Evolutionary conservation across 2,888 invertebrate genomes (phyloP).

Genomic region (Lithophane socia): DNA sequence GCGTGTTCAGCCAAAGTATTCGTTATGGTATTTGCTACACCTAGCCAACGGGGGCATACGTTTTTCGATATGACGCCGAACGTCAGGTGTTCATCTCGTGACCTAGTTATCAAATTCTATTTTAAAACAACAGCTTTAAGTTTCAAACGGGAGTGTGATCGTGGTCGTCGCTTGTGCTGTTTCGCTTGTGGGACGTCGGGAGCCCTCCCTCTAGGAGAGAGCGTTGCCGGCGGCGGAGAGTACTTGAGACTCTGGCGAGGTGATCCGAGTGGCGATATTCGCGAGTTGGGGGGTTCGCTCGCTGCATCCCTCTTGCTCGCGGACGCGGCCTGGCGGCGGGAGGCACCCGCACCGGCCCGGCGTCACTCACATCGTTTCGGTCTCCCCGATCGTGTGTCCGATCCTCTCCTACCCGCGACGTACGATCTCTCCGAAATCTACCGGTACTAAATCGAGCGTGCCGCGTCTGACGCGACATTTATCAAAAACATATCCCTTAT

Average conservation of each 20-base stretch:
- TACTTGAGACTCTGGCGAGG: slow-evolving; percentile 87
- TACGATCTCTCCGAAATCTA: slow-evolving; percentile 86
- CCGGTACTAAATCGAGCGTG: slow-evolving; percentile 84
- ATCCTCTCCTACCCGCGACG: slow-evolving; percentile 88
- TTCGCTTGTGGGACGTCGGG: slow-evolving; percentile 71
- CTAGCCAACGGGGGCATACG: slow-evolving; percentile 89
- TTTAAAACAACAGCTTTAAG: slow-evolving; percentile 73
- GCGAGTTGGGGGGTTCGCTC: slow-evolving; percentile 80
- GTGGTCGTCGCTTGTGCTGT: slow-evolving; percentile 73
- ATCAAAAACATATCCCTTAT: slow-evolving; percentile 74
- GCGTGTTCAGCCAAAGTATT: slow-evolving; percentile 90
- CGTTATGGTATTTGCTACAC: slow-evolving; percentile 90
- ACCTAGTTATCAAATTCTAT: slow-evolving; percentile 75
- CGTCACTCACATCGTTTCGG: slow-evolving; percentile 89
- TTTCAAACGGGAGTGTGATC: slow-evolving; percentile 70
- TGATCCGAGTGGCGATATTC: slow-evolving; percentile 87
- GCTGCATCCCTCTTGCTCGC: slow-evolving; percentile 89
- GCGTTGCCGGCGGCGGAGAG: slow-evolving; percentile 82
- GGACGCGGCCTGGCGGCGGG: slow-evolving; percentile 85
- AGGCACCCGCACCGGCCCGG: slow-evolving; percentile 78
- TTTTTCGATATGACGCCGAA: slow-evolving; percentile 89
- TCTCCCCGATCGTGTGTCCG: slow-evolving; percentile 88
- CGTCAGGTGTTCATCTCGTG: slow-evolving; percentile 89
- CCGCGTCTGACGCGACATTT: slow-evolving; percentile 78
- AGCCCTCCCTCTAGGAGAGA: slow-evolving; percentile 88